Percentiles rank a stretch among this genome's conserved stretches.
Conservation (phyloP, 2,888 invertebrate genomes). For the Phytoseiulus persimilis region DNA sequence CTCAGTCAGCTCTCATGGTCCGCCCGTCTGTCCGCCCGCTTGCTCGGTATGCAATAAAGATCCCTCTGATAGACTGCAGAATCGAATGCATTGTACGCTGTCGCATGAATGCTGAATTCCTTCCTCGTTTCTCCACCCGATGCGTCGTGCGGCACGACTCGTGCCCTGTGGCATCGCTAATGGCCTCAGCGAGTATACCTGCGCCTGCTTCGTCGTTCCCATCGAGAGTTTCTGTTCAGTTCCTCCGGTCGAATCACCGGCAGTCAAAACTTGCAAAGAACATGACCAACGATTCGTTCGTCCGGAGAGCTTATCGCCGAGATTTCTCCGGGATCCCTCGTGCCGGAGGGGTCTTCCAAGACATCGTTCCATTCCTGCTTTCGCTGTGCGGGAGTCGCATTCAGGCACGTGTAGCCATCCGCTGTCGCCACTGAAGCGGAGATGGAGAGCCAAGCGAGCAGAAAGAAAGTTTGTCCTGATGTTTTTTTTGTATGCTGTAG, state of each 20-base stretch:
- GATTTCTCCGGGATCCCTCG: too few relatives aligned
- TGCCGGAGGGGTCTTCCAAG: too few relatives aligned
- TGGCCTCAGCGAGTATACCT: background rate
- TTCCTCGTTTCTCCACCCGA: background rate
- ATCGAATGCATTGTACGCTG: background rate
- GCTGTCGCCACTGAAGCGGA: too few relatives aligned
- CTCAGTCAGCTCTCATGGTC: background rate
- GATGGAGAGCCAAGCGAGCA: background rate
- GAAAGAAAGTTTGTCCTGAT: background rate
- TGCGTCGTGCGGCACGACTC: too few relatives aligned
- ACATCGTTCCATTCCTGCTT: too few relatives aligned
- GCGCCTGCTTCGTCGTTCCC: background rate
- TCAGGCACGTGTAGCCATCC: too few relatives aligned
- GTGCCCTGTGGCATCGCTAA: background rate
- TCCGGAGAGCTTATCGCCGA: background rate
- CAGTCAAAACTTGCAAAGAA: too few relatives aligned
- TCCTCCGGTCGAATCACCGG: background rate
- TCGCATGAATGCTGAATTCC: background rate
- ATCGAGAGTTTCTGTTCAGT: background rate
- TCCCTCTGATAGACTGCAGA: background rate
- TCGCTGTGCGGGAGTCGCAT: too few relatives aligned
- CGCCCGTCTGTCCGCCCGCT: background rate
- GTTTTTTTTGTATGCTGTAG: background rate
- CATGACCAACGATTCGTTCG: background rate
- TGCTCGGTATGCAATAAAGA: background rate